Base-by-base conservation (phyloP, 2,113 vertebrate genomes). In the Rostratula benghalensis region DNA sequence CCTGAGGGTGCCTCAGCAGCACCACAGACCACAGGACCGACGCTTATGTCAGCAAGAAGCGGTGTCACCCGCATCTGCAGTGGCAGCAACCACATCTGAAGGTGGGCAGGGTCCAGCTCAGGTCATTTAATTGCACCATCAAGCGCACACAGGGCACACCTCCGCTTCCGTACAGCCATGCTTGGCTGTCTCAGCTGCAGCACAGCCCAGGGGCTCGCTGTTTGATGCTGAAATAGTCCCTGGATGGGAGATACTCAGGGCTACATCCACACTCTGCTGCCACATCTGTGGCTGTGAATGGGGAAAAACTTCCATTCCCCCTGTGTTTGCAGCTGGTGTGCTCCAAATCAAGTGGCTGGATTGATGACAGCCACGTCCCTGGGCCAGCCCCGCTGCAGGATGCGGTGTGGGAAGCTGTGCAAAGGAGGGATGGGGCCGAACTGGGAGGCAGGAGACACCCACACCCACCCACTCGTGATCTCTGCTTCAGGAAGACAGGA, bases 1-100 rank as follows among this genome's bases (percentile, higher is more conserved):
- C 9, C 1, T 7, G 61, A n/a, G 48, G 46, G 56, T 0, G 1
- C 33, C 48, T 10, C 68, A 64, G 82, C 31, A 2, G 2, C 16
- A 6, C 14, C 56, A 6, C 0, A 4, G 45, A 25, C 18, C 11
- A 4, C 60, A 11, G 2, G 53, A 75, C 61, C 3, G 0, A 28
- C n/a, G 83, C 50, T 17, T 2, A 3, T 13, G 83, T 53, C 87
- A 65, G 59, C 63, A 6, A 54, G 48, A 60, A 76, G 83, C 3
- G 0, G 57, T 63, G 61, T 22, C 61, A 37, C 37, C 39, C 2
- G 0, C 15, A 4, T 9, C 59, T 11, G 51, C 4, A 2, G 39
- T 2, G 1, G 35, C 5, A 5, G 56, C 81, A 43, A 75, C 71
- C 90, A 61, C 92, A 43, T 61, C 85, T 13, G 27, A 90, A 30